Evolutionary conservation across 2,113 vertebrate genomes (phyloP).

Genomic region (Ptilonorhynchus violaceus): DNA sequence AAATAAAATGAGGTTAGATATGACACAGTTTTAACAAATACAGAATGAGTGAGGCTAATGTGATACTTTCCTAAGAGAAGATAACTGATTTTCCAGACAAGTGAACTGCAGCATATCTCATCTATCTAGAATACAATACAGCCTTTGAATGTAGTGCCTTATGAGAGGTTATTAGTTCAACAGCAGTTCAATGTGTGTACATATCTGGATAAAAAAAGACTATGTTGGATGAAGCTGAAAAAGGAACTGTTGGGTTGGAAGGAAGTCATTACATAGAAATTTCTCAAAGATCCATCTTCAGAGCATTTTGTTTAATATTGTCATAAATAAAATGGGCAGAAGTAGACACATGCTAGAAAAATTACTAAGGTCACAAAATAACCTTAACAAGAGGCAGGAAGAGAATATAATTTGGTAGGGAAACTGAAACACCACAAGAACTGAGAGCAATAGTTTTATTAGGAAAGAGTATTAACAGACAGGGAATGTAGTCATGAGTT

Average conservation of each 20-base stretch:
- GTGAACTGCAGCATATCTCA: slow-evolving; percentile 34
- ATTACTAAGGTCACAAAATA: not conserved
- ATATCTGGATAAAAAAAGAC: not conserved
- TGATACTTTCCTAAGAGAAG: not conserved
- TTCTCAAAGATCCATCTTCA: not conserved
- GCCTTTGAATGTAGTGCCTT: not conserved
- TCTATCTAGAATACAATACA: slow-evolving; percentile 2
- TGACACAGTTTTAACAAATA: not conserved
- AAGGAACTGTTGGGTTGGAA: not conserved
- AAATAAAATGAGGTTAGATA: not conserved
- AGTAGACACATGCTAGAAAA: not conserved
- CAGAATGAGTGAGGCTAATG: not conserved
- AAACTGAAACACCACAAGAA: not conserved
- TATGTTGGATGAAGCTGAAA: not conserved
- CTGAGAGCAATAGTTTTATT: not conserved
- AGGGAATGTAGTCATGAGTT: not conserved
- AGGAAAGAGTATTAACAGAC: not conserved
- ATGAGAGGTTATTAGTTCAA: slow-evolving; percentile 5
- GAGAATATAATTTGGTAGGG: not conserved
- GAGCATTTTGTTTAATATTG: not conserved
- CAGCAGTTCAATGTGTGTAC: not conserved
- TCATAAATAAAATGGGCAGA: not conserved
- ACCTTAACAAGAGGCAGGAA: not conserved
- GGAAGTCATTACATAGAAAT: not conserved
- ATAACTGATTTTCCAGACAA: slow-evolving; percentile 56